Conservation (phyloP, 2,113 vertebrate species). For the Xiphophorus maculatus region DNA sequence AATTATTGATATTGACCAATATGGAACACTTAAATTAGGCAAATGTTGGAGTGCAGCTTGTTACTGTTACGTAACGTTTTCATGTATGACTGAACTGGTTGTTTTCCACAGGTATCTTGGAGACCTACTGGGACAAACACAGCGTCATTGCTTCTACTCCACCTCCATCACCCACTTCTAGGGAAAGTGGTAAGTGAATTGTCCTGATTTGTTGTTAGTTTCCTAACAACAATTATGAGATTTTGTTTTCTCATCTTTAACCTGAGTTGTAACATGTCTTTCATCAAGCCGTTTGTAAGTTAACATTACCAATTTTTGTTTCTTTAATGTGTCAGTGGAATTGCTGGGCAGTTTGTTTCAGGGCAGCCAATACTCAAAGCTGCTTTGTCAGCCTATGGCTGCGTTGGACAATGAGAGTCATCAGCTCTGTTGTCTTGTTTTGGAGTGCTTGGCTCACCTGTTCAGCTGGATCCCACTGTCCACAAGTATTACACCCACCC, state of each 20-base stretch:
- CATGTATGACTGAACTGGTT: not conserved
- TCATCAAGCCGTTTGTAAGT: not conserved
- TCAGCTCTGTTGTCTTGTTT: constrained; percentile 89
- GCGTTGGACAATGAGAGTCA: constrained; percentile 92
- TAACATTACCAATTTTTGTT: constrained; percentile 23
- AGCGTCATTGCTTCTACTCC: constrained; percentile 93
- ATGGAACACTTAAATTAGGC: not conserved
- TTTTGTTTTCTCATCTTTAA: not conserved
- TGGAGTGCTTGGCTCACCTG: constrained; percentile 97
- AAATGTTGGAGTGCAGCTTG: not conserved
- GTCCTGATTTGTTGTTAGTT: not conserved
- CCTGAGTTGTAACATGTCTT: not conserved
- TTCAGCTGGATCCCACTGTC: constrained; percentile 99
- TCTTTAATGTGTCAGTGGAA: constrained; percentile 64
- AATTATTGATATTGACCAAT: too few relatives aligned
- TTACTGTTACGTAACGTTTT: not conserved
- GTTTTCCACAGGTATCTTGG: constrained; percentile 87
- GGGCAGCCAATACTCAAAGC: constrained; percentile 88
- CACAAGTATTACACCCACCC: constrained; percentile 93
- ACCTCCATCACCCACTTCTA: constrained; percentile 94
- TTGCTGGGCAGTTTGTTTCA: constrained; percentile 89
- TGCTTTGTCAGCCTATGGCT: constrained; percentile 91
- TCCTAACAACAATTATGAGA: not conserved
- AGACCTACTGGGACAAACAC: constrained; percentile 98
- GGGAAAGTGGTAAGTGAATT: constrained; percentile 87